These are phyloP conservation scores for Trinectes maculatus DNA, from an alignment of 2,113 vertebrate species.

Conservation along the genomic window DNA sequence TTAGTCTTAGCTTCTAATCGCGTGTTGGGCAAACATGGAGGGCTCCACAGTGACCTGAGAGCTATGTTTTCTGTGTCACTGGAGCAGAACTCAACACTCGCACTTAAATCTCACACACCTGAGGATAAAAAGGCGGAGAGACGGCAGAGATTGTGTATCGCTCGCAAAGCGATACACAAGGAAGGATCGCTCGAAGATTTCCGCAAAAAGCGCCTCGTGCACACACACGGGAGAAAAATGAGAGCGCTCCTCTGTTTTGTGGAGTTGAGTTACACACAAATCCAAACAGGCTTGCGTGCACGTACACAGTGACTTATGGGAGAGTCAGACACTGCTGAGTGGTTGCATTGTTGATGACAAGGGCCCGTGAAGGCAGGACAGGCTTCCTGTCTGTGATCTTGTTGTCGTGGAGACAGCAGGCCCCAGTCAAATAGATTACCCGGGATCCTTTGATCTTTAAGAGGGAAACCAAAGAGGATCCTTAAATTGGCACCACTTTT, in stretches of 20 bases:
- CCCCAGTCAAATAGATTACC: slow-evolving; percentile 63
- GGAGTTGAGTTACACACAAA: slow-evolving; percentile 46
- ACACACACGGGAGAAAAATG: slow-evolving; percentile 8
- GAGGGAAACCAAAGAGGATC: slow-evolving; percentile 67
- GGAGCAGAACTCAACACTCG: slow-evolving; percentile 47
- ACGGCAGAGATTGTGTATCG: neutral
- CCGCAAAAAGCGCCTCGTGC: neutral
- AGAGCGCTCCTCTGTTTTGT: neutral
- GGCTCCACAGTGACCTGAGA: slow-evolving; percentile 31
- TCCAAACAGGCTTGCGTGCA: slow-evolving; percentile 25
- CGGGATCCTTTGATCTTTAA: slow-evolving; percentile 65
- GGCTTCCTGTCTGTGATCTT: slow-evolving; percentile 73
- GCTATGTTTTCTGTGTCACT: slow-evolving; percentile 55
- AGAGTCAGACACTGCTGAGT: slow-evolving; percentile 61
- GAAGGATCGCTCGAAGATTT: slow-evolving; percentile 10
- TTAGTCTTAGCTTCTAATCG: slow-evolving; percentile 29
- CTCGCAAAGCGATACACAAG: too few relatives aligned
- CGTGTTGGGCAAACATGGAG: slow-evolving; percentile 47
- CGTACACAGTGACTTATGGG: slow-evolving; percentile 45
- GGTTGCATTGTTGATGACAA: slow-evolving; percentile 71
- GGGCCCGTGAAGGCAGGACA: slow-evolving; percentile 65
- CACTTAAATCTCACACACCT: slow-evolving; percentile 21
- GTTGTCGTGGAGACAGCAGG: slow-evolving; percentile 68
- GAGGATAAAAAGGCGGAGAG: neutral
- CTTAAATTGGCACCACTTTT: slow-evolving; percentile 54